Evolutionary conservation across 2,888 invertebrate genomes (phyloP).

Genomic region (Ophion ventricosus): DNA sequence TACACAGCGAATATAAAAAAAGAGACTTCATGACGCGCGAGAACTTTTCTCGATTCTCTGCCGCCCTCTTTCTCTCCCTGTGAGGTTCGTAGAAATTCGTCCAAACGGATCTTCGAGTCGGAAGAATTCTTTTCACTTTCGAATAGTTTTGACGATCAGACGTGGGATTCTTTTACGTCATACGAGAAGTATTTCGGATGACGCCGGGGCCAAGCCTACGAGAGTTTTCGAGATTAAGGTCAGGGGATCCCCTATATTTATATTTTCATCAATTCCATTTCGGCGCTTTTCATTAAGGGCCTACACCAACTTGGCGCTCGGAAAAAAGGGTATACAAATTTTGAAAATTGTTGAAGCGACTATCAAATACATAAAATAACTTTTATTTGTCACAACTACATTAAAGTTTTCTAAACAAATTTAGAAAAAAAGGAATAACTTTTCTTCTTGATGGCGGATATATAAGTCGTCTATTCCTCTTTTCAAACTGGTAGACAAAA

Average conservation of each 20-base stretch:
- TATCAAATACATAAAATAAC: too few species aligned
- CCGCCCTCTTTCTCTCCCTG: background rate
- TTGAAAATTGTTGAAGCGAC: too few species aligned
- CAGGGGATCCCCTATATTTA: background rate
- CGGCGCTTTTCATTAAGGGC: background rate
- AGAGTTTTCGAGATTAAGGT: background rate
- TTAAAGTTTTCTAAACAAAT: too few species aligned
- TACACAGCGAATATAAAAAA: slow-evolving; percentile 33
- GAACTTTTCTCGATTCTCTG: slow-evolving; percentile 5
- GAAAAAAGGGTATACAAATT: too few species aligned
- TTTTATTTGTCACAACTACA: too few species aligned
- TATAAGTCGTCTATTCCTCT: too few species aligned
- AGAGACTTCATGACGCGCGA: slow-evolving; percentile 61
- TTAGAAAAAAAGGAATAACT: too few species aligned
- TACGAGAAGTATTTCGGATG: background rate
- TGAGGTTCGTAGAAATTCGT: slow-evolving; percentile 37
- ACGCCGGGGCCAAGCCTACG: background rate
- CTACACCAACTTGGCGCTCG: too few species aligned
- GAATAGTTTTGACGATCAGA: slow-evolving; percentile 18
- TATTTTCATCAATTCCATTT: slow-evolving; percentile 9
- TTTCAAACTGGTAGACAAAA: too few species aligned
- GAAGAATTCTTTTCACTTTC: slow-evolving; percentile 53
- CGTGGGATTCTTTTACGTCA: slow-evolving; percentile 7
- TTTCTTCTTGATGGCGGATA: too few species aligned
- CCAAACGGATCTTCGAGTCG: slow-evolving; percentile 58